Base-by-base conservation (phyloP, 1,140 invertebrate species). In the Nasonia vitripennis region DNA sequence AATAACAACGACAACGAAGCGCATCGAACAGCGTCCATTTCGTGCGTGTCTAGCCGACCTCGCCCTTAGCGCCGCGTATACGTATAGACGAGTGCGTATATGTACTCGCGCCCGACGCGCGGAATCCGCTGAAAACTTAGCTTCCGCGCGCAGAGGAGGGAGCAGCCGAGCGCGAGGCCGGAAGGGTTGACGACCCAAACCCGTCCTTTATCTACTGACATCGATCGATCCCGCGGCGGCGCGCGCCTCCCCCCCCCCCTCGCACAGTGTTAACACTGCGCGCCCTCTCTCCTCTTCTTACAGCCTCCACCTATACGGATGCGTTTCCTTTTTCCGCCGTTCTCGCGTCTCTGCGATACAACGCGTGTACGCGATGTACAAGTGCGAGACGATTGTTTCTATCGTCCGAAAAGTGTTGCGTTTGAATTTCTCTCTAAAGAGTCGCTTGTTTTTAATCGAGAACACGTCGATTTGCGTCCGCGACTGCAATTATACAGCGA, bases 131-230 rank as follows among this genome's bases (percentile, higher is more conserved):
- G 27, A 27, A 71, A 71, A 71, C 68, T 71, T 71, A 71, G 68
- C 23, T 27, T 27, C 68, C 68, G 78, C 78, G 78, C 78, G 78
- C 78, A 45, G 55, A 78, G 45, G 77, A 78, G 77, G 41, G 77
- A 78, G 78, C 37, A 48, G 31, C 20, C 31, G 62, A 80, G 62
- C n/a, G 77, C n/a, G 62, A 31, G 37, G 55, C 27, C 68, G 79
- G 79, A 81, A 81, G 51, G 79, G 79, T 81, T 81, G 79, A 71
- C 79, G 79, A 81, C 79, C 79, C 79, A 71, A 68, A 71, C 37
- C 79, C 79, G 23, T 81, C 68, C 79, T 81, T 70, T 81, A 81
- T 81, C 79, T 71, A 81, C 79, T 81, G 67, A 71, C 62, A 71
- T 70, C 79, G 79, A 81, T 81, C 79, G 79, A 71, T 67, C 78